phyloP scores from a whole-genome alignment of 2,797 vertebrate genomes.

The Trachops cirrhosus region DNA sequence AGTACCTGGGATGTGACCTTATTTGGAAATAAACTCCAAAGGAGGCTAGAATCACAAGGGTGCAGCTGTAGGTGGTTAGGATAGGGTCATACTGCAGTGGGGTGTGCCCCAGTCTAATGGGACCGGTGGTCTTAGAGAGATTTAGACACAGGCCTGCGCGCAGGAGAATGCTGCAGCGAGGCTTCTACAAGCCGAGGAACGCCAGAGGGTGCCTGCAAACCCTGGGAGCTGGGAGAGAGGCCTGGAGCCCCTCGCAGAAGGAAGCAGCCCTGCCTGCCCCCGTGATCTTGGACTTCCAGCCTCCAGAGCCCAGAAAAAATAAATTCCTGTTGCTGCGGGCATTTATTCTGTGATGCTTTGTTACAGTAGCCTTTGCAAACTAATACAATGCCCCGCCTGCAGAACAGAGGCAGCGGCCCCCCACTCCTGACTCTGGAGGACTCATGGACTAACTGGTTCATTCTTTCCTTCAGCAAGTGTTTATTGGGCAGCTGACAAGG shows the following conservation, averaged over 20 bases:
- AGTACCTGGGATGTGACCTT: background rate
- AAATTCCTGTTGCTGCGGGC: background rate
- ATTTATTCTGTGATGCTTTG: no score
- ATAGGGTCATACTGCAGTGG: background rate
- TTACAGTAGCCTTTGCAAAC: background rate
- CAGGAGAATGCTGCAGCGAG: background rate
- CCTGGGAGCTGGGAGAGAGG: no score
- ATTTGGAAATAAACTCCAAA: background rate
- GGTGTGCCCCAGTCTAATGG: background rate
- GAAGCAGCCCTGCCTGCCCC: background rate
- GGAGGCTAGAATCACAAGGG: background rate
- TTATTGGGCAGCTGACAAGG: background rate
- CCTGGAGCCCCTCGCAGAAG: background rate
- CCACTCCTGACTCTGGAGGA: background rate
- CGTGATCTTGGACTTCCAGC: background rate
- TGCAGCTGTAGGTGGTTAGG: background rate
- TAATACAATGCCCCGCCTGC: background rate
- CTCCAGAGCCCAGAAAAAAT: background rate
- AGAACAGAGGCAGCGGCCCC: accelerated
- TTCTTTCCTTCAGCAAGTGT: background rate
- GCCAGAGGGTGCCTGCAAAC: background rate
- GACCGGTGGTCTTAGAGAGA: background rate
- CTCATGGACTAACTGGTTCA: background rate
- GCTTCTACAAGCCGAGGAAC: background rate
- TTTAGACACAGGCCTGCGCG: background rate